Evolutionary conservation across 2,797 vertebrate species (phyloP), one percentile per base, ranked within the genome.

Genomic region (Diceros bicornis): DNA sequence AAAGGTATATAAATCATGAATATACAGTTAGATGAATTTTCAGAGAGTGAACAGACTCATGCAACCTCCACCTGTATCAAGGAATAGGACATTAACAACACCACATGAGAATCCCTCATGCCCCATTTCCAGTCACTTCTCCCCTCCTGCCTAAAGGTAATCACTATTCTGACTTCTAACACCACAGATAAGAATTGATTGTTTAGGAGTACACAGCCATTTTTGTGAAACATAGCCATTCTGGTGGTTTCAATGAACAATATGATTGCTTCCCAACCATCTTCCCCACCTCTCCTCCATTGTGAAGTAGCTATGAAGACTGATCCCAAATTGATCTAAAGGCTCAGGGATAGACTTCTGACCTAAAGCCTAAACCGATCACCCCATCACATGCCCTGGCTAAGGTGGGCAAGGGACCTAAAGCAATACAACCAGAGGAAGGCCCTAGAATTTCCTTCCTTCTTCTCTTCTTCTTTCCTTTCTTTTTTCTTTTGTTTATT

Each of bases 271-370:
- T 91, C 29, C 32, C 41, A 34, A 47, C 74, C 17, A 29, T 10
- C n/a, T 69, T 55, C 8, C 6, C 27, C 6, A 17, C 5, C 2
- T 41, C 8, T 64, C 34, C 11, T 0, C 1, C 27, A 23, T 16
- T 17, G 37, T 27, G 32, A 97, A 77, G 66, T 14, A n/a, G 2
- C 62, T 59, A 34, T 55, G 50, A 69, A 79, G 10, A 25, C 44
- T 44, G 6, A 85, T 41, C 17, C 47, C 32, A 44, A 59, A 44
- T 61, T 81, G 20, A 4, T 59, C 23, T 83, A 23, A 77, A 66
- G 7, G 4, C 34, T 71, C n/a, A 66, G 2, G 18, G 57, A 37
- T 37, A 7, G 20, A 72, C 11, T 82, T 71, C 16, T 74, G 57
- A 34, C 7, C 6, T 72, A 13, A 82, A 68, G 18, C 32, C 41